Evolutionary conservation across 2,113 vertebrate species (phyloP), one percentile per base, ranked within the genome.

Genomic region (Pituophis catenifer): DNA sequence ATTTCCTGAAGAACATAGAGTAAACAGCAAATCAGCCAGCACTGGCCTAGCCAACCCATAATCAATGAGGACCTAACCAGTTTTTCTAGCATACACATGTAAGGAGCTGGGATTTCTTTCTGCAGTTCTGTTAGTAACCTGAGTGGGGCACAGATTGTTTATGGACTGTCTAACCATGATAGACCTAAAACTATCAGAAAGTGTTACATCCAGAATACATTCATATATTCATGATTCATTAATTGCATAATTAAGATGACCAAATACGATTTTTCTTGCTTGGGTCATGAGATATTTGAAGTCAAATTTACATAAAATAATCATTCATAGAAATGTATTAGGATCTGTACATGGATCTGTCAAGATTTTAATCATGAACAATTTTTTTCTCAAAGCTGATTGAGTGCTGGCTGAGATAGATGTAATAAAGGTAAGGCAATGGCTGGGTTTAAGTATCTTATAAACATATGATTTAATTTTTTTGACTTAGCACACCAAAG

Each of bases 1-100:
- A 98, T 88, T 99, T 99, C 97, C 96, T 99, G 57, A 95, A 96
- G 50, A 97, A 95, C 4, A 95, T 99, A 62, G 94, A 96, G 11
- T 98, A 95, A 98, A 91, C 53, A 62, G 24, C 2, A 15, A 65
- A 89, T 26, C 48, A n/a, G 53, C 48, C 86, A 44, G 15, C 19
- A 4, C 6, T 50, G 33, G 24, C 59, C 8, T 54, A 53, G 53
- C n/a, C 57, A 48, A 86, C 23, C 59, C 29, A 44, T 81, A 38
- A 86, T 21, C 87, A 29, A 59, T 57, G 21, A 50, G 13, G 29
- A 50, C 62, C 33, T n/a, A 19, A 4, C 12, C 75, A 86, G 21
- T 90, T 57, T 89, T 70, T 89, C 48, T 55, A 10, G n/a, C 2
- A 90, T 0, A 0, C 24, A 13, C 11, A n/a, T 62, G 70, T 5